Percentiles rank a stretch among this genome's conserved stretches.
Evolutionary conservation across 2,113 vertebrate genomes (phyloP).

Genomic region (Paramisgurnus dabryanus): DNA sequence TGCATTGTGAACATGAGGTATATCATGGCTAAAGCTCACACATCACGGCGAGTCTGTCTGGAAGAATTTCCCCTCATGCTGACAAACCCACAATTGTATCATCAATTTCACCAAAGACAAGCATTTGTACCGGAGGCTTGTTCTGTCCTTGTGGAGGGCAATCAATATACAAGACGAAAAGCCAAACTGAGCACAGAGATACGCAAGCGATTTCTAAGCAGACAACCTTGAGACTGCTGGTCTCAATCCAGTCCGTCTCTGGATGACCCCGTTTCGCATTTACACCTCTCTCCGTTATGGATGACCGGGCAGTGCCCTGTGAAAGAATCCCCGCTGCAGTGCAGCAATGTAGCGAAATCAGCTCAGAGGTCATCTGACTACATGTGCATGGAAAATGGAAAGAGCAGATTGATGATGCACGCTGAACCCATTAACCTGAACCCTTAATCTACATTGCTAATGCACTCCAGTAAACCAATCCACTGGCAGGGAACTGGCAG

Average conservation of each 20-base stretch:
- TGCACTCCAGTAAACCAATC: slow-evolving; percentile 25
- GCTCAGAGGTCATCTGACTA: slow-evolving; percentile 22
- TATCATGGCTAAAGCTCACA: no score
- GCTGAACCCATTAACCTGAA: slow-evolving; percentile 37
- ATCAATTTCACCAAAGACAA: slow-evolving; percentile 35
- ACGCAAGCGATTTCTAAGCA: slow-evolving; percentile 5
- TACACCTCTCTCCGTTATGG: slow-evolving; percentile 21
- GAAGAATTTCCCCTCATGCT: slow-evolving; percentile 1
- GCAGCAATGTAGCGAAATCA: background rate
- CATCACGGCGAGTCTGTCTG: background rate
- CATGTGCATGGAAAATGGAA: background rate
- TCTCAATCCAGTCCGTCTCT: slow-evolving; percentile 8
- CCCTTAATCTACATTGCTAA: slow-evolving; percentile 32
- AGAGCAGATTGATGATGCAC: slow-evolving; percentile 3
- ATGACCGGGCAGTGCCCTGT: slow-evolving; percentile 5
- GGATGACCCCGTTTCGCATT: slow-evolving; percentile 12
- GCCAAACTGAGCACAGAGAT: slow-evolving; percentile 18
- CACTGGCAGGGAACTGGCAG: background rate
- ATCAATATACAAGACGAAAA: slow-evolving; percentile 18
- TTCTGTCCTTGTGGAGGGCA: slow-evolving; percentile 30
- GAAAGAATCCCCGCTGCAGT: slow-evolving; percentile 16
- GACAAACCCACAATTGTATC: slow-evolving; percentile 29
- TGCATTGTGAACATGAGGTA: no score
- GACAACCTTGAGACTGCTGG: slow-evolving; percentile 28
- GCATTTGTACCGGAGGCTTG: slow-evolving; percentile 22